These are phyloP conservation scores for Eristalis arbustorum DNA, from an alignment of 2,888 invertebrate species.

Conservation along the genomic window DNA sequence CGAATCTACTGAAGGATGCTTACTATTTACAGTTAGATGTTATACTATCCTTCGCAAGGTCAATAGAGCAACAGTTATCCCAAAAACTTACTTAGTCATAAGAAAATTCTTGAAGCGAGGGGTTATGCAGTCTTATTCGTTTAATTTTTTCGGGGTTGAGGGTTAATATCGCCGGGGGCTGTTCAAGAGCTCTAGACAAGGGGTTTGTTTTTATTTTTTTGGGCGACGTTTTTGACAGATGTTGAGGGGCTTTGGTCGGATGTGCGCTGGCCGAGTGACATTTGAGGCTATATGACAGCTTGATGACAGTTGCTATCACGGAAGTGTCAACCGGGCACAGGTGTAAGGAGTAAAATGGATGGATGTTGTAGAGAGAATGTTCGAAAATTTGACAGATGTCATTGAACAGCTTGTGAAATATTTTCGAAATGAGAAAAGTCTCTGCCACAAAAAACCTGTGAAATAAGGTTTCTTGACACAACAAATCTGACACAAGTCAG, in stretches of 20 bases:
- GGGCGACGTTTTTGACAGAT: background rate
- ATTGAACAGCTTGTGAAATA: too few relatives aligned
- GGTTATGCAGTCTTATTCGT: conserved; percentile 42
- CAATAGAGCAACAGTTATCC: background rate
- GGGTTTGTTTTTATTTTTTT: background rate
- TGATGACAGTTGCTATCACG: too few relatives aligned
- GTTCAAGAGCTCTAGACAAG: conserved; percentile 6
- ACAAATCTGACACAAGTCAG: too few relatives aligned
- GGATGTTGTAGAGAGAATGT: too few relatives aligned
- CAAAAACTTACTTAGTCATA: conserved; percentile 13
- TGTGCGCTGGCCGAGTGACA: background rate
- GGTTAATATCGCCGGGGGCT: background rate
- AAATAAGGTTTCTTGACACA: too few relatives aligned
- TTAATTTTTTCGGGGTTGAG: background rate
- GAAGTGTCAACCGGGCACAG: too few relatives aligned
- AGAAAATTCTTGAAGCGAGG: conserved; percentile 23
- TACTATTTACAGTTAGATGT: conserved; percentile 40
- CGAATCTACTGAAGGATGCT: conserved; percentile 30
- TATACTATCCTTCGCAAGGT: conserved; percentile 21
- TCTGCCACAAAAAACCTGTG: too few relatives aligned
- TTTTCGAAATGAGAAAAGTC: too few relatives aligned
- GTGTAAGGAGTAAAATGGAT: too few relatives aligned
- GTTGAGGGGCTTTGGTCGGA: background rate
- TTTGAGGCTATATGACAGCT: too few relatives aligned
- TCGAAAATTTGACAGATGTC: too few relatives aligned